Base-by-base conservation (phyloP, 2,888 invertebrate genomes). In the Lysandra coridon region DNA sequence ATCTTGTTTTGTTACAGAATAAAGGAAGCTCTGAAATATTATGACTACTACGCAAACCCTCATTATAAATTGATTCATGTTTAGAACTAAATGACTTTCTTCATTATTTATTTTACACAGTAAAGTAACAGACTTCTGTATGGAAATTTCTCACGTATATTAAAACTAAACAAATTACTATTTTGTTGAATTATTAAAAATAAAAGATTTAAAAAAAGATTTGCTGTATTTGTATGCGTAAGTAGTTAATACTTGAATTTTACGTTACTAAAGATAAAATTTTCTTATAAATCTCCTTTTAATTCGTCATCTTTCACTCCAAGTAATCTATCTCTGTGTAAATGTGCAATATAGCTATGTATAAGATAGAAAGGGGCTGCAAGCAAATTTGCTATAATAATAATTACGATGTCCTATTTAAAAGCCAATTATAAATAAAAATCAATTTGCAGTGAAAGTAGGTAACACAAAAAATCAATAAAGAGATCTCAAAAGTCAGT, bases 361-460 rank as follows among this genome's bases (percentile, higher is more conserved):
- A 57, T 33, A 14, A 76, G 33, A 76, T 7, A 37, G 30, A 57
- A 57, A 76, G 3, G 12, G 23, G 12, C 17, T 53, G 30, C 2
- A 76, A 79, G 83, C 85, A 37, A 14, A 86, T 86, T 23, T 23
- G 23, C 23, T 23, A 85, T 87, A 84, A 85, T 88, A 88, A 90
- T 91, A 89, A 91, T 87, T 88, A 84, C 83, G 86, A 87, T 87
- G 88, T 87, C 88, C 88, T 90, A 89, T 86, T 89, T 88, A 87
- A 85, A 86, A 86, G 85, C 84, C 85, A 84, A 87, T 89, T 89
- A 90, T 91, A 30, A 91, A 92, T 88, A 90, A 89, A 91, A 91
- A 91, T 91, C 89, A 90, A 91, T 91, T 87, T 88, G 85, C 87
- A 90, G 90, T 86, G 88, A 89, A 91, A 91, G 87, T 17, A 17